Evolutionary conservation across 2,888 invertebrate genomes (phyloP), one percentile per base, ranked within the genome.

Genomic region (Diplazon laetatorius): DNA sequence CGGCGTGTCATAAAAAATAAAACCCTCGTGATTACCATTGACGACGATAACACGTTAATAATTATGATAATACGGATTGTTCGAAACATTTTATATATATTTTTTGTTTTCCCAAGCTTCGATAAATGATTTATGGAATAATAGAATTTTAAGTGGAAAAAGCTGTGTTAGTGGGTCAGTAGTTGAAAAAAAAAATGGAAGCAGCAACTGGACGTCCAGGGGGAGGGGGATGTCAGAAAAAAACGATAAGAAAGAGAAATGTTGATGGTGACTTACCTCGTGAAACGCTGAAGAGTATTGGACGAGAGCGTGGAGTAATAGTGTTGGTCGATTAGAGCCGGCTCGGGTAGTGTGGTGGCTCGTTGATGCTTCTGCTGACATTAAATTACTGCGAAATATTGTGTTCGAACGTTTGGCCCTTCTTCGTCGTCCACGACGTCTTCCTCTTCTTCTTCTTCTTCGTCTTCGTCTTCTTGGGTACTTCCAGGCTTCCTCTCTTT

Each of bases 301-400:
- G 46, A 10, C 35, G 39, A 42, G 57, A 16, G 60, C 66, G 52
- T 20, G 14, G 22, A 62, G 52, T n/a, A 37, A 46, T 77, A 68
- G 48, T 35, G 72, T 55, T 72, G 66, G 62, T 46, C 46, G 62
- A 39, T 14, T 48, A 46, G 63, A 20, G 42, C 18, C 42, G 55
- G 55, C 65, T 69, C 73, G 57, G 42, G 35, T 65, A 63, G 46
- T 65, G 69, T 65, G 69, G 76, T 68, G 48, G 70, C 71, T 77
- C 76, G 68, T 69, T 81, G 30, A 30, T 79, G 75, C 81, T 83
- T 81, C 82, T 85, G 85, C 86, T 86, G 86, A 84, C 85, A 82
- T 76, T 76, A 75, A 84, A 83, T 83, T 85, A 83, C 83, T 82
- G 83, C 81, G 83, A 84, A 85, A 85, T 82, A 82, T 82, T 82